Percentiles rank a stretch among this genome's conserved stretches.
Conservation (phyloP, 1,140 invertebrate genomes). For the Neodiprion virginianus region DNA sequence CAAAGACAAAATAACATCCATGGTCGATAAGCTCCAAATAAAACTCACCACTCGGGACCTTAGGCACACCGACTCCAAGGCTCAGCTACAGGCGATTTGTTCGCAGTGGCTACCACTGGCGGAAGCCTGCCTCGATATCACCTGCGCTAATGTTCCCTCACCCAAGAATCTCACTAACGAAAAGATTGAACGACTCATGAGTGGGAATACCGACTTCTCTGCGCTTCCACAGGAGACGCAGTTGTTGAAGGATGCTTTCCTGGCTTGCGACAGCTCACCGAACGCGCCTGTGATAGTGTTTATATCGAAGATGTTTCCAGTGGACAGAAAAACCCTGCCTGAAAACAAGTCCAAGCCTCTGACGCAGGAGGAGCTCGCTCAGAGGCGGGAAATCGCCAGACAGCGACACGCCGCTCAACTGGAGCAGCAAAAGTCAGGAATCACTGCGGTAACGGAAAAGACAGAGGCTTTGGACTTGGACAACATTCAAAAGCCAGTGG, state of each 20-base stretch:
- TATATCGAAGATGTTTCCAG: conserved; percentile 94
- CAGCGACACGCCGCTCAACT: conserved; percentile 66
- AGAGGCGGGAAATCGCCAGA: conserved; percentile 73
- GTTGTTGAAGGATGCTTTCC: conserved; percentile 77
- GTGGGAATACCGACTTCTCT: conserved; percentile 70
- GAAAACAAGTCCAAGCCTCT: conserved; percentile 76
- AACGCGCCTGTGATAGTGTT: conserved; percentile 85
- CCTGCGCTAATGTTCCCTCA: conserved; percentile 81
- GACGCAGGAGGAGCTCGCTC: conserved; percentile 77
- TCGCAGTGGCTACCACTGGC: conserved; percentile 92
- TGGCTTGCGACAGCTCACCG: conserved; percentile 71
- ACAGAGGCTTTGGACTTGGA: conserved; percentile 17
- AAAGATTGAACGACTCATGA: conserved; percentile 68
- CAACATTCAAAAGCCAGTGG: conserved; percentile 26
- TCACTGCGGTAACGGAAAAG: conserved; percentile 10
- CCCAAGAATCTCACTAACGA: conserved; percentile 80
- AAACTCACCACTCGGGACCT: conserved; percentile 81
- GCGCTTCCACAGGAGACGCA: conserved; percentile 75
- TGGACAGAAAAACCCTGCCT: conserved; percentile 75
- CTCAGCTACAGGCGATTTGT: conserved; percentile 82
- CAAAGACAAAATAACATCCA: conserved; percentile 80
- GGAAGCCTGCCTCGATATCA: conserved; percentile 78
- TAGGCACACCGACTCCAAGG: conserved; percentile 77
- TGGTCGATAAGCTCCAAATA: conserved; percentile 83
- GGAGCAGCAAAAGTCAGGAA: conserved; percentile 28